Base-by-base conservation (phyloP, 2,113 vertebrate species). In the Cettia cetti region DNA sequence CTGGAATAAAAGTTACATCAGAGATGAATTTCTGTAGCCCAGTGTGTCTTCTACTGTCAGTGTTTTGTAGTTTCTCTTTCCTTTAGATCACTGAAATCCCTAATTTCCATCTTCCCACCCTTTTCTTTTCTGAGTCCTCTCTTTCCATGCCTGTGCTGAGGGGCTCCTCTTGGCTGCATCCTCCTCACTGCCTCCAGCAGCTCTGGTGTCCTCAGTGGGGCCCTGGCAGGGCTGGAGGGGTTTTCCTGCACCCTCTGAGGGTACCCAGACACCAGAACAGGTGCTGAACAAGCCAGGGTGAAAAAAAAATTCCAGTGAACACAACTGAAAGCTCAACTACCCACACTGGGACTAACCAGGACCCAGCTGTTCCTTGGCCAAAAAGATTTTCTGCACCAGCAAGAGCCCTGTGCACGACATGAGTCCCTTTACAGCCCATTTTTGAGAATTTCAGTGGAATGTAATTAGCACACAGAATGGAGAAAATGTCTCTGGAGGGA, bases 141-240 rank as follows among this genome's bases (percentile, higher is more conserved):
- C 17, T 19, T 40, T 69, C 47, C 3, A 1, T 35, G 30, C 24
- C 47, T 3, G 0, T 40, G 12, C 7, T 28, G n/a, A 65, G 42
- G 16, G 35, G 4, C 18, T 87, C 47, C 39, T 80, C 39, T 20
- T 27, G 30, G 44, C 40, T 56, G 30, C 56, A 27, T 2, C 2
- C 59, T 50, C 50, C 74, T 47, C 6, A 0, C 16, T 39, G 8
- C 56, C 30, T 76, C 27, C 69, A 65, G 56, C 52, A 77, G 1
- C 33, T 76, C 56, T 54, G 61, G 27, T 31, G 70, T 80, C 27
- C 71, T 72, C 8, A 3, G 9, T 15, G 27, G 33, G 68, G 6
- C 56, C 56, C n/a, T 47, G 27, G 1, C 0, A 2, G 15, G 24
- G 15, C 8, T 42, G 13, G 21, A 66, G 30, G 28, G 16, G 4